Evolutionary conservation across 1,140 invertebrate species (phyloP).

Genomic region (Drosophila setifemur): DNA sequence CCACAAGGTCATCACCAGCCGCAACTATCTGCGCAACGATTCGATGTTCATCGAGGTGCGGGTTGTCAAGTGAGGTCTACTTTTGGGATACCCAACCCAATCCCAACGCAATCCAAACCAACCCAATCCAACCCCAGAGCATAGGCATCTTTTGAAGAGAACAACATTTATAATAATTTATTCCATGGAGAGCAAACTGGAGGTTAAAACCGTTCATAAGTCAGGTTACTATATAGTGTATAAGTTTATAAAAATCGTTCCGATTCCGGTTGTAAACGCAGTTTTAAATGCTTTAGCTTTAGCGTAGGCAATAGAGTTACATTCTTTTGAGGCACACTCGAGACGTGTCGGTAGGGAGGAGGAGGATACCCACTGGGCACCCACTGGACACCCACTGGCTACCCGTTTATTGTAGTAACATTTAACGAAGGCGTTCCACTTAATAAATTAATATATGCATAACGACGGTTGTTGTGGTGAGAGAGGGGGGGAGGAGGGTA

Average conservation of each 20-base stretch:
- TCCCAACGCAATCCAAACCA: not conserved
- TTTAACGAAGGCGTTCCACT: not conserved
- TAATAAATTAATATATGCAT: not conserved
- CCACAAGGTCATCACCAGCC: constrained; percentile 86
- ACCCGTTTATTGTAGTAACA: too few species aligned
- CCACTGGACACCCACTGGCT: too few species aligned
- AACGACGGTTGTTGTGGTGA: too few species aligned
- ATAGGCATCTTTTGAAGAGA: not conserved
- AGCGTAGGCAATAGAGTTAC: constrained; percentile 33
- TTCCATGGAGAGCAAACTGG: constrained; percentile 19
- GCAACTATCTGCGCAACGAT: constrained; percentile 87
- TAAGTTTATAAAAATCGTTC: constrained; percentile 6
- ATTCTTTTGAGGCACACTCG: constrained; percentile 18
- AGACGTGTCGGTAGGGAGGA: constrained; percentile 1
- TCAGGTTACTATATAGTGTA: constrained; percentile 6
- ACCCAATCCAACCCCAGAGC: not conserved
- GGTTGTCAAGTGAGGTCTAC: constrained; percentile 68
- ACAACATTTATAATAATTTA: constrained; percentile 20
- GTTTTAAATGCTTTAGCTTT: constrained; percentile 29
- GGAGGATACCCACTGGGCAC: too few species aligned
- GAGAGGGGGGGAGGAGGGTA: too few species aligned
- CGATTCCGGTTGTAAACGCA: constrained; percentile 2
- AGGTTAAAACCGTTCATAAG: constrained; percentile 5
- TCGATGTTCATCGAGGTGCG: constrained; percentile 87
- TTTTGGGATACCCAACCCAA: not conserved